Percentiles rank a stretch among this genome's conserved stretches.
Evolutionary conservation across 2,113 vertebrate species (phyloP).

Genomic region (Tretioscincus oriximinensis): DNA sequence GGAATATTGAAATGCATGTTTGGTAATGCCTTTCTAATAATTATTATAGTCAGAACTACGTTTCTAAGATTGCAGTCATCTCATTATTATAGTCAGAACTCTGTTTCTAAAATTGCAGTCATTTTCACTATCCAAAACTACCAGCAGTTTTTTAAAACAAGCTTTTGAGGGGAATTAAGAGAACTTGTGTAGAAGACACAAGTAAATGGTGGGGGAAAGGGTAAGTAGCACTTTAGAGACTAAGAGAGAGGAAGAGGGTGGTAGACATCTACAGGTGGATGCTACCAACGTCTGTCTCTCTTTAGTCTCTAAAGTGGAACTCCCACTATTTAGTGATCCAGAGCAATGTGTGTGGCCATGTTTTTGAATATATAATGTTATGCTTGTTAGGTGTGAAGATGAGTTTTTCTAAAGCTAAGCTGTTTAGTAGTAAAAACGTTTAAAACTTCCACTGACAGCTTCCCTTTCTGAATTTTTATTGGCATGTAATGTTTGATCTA

Average conservation of each 20-base stretch:
- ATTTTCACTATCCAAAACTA: not conserved
- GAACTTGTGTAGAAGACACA: not conserved
- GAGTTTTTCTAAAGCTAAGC: not conserved
- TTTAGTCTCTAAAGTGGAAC: too few species aligned
- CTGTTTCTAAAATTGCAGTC: not conserved
- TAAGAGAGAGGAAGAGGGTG: too few species aligned
- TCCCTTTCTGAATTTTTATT: conserved; percentile 4
- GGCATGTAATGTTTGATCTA: not conserved
- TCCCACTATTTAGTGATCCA: too few species aligned
- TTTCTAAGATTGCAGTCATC: not conserved
- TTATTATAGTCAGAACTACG: not conserved
- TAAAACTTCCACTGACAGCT: not conserved
- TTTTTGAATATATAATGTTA: not conserved
- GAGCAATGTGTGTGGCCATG: too few species aligned
- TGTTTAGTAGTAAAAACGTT: not conserved
- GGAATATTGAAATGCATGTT: not conserved
- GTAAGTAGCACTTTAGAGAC: too few species aligned
- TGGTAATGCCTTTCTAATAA: not conserved
- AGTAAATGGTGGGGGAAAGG: too few species aligned
- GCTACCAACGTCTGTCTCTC: too few species aligned
- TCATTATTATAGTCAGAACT: not conserved
- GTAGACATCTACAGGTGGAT: too few species aligned
- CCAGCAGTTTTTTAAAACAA: not conserved
- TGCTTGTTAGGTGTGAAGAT: not conserved
- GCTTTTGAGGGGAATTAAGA: not conserved